Conservation (phyloP, 2,888 invertebrate genomes). For the Epinotia nisella region DNA sequence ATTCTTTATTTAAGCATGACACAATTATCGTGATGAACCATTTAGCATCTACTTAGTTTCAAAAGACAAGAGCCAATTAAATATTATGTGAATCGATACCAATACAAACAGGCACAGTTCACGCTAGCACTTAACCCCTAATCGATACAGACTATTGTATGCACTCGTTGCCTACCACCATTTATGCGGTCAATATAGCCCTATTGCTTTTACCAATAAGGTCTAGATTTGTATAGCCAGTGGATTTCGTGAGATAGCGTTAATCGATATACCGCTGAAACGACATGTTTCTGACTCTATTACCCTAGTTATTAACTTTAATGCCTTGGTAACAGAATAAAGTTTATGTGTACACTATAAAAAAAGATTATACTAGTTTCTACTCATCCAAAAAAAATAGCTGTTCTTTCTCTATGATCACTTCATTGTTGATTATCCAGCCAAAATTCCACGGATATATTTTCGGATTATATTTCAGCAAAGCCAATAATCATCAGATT, state of each 20-base stretch:
- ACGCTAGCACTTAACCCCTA: slow-evolving; percentile 23
- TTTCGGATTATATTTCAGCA: too few relatives aligned
- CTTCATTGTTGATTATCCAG: too few relatives aligned
- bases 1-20: too few relatives aligned
- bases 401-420: too few relatives aligned
- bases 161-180: slow-evolving; percentile 4
- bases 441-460: too few relatives aligned
- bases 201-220: not conserved
- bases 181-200: not conserved
- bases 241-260: not conserved
- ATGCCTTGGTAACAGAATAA: not conserved
- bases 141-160: slow-evolving; percentile 31
- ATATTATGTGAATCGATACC: slow-evolving; percentile 30
- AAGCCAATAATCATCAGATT: too few relatives aligned
- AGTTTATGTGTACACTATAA: too few relatives aligned
- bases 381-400: too few relatives aligned
- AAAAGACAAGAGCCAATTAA: slow-evolving; percentile 8
- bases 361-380: too few relatives aligned
- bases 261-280: slow-evolving; percentile 19
- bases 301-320: slow-evolving; percentile 5
- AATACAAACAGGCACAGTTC: slow-evolving; percentile 22
- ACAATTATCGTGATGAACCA: too few relatives aligned
- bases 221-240: not conserved
- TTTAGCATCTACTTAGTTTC: not conserved
- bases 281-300: slow-evolving; percentile 1